Evolutionary conservation across 2,888 invertebrate species (phyloP).

Genomic region (Eupithecia subumbrata): DNA sequence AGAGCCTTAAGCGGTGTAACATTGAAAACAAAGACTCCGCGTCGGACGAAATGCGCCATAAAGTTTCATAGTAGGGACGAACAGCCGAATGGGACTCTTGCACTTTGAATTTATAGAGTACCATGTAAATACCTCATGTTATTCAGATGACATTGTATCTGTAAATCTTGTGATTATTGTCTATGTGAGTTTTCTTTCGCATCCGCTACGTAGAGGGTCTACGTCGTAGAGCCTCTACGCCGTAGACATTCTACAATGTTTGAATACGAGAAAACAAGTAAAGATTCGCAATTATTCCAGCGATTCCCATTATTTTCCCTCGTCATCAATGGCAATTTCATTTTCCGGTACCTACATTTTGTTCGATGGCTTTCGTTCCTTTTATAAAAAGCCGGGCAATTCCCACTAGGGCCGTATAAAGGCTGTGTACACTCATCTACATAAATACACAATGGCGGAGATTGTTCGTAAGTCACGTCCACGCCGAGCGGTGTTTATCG

Average conservation of each 20-base stretch:
- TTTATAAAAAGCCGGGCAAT: conserved; percentile 8
- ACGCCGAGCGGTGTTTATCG: conserved; percentile 18
- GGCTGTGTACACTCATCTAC: conserved; percentile 12
- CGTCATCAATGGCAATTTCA: conserved; percentile 1
- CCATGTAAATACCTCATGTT: not conserved
- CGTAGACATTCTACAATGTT: not conserved
- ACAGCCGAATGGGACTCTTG: not conserved
- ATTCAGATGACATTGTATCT: not conserved
- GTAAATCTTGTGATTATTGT: not conserved
- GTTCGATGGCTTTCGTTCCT: conserved; percentile 7
- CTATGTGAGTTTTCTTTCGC: not conserved
- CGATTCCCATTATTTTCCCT: not conserved
- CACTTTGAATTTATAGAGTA: not conserved
- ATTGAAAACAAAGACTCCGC: conserved; percentile 26
- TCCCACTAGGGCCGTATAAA: not conserved
- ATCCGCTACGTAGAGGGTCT: not conserved
- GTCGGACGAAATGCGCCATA: conserved; percentile 17
- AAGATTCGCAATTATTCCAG: not conserved
- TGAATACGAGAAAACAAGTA: not conserved
- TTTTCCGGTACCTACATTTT: not conserved
- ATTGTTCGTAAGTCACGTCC: conserved; percentile 16
- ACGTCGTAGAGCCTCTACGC: not conserved
- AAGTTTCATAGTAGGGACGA: conserved; percentile 17
- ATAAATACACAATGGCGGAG: conserved; percentile 17
- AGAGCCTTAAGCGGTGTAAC: conserved; percentile 25